Percentiles rank a stretch among this genome's conserved stretches.
Conservation (phyloP, 1,140 invertebrate species). For the Ips typographus region DNA sequence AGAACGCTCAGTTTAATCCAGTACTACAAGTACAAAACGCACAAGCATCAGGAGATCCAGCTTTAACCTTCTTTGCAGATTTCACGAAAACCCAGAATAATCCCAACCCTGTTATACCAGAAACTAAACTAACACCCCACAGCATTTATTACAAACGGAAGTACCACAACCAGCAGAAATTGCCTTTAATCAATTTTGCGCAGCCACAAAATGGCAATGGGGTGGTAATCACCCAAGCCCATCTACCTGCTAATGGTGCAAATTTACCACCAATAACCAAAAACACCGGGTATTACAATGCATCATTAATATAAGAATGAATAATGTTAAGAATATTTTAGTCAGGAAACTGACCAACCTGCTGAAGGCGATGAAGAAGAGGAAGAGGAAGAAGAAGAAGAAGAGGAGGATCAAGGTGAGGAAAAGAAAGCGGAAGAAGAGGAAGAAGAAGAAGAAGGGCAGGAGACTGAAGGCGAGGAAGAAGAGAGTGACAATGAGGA, state of each 20-base stretch:
- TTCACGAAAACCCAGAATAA: conserved; percentile 7
- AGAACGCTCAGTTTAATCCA: background rate
- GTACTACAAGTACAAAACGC: too few relatives aligned
- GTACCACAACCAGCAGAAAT: conserved; percentile 28
- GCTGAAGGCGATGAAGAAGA: background rate
- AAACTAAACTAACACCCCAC: conserved; percentile 3
- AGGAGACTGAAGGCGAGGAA: conserved; percentile 26
- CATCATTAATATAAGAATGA: too few relatives aligned
- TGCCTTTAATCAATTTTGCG: conserved; percentile 8
- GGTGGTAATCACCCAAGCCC: too few relatives aligned
- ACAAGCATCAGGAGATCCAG: too few relatives aligned
- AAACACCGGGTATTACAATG: too few relatives aligned
- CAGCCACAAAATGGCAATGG: background rate
- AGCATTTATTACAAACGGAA: conserved; percentile 12
- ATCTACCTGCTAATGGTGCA: too few relatives aligned
- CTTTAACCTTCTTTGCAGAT: too few relatives aligned
- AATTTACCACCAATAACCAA: too few relatives aligned
- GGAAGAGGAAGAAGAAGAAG: conserved; percentile 4
- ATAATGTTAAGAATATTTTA: too few relatives aligned
- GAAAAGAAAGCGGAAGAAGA: conserved; percentile 22
- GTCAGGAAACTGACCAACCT: conserved; percentile 19
- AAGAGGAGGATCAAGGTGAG: conserved; percentile 8
- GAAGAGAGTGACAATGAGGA: conserved; percentile 27
- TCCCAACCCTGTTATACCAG: conserved; percentile 9
- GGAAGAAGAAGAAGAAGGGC: conserved; percentile 16